These are phyloP conservation scores for Haliaeetus leucogaster DNA, from an alignment of 2,113 vertebrate genomes.

Conservation along the genomic window DNA sequence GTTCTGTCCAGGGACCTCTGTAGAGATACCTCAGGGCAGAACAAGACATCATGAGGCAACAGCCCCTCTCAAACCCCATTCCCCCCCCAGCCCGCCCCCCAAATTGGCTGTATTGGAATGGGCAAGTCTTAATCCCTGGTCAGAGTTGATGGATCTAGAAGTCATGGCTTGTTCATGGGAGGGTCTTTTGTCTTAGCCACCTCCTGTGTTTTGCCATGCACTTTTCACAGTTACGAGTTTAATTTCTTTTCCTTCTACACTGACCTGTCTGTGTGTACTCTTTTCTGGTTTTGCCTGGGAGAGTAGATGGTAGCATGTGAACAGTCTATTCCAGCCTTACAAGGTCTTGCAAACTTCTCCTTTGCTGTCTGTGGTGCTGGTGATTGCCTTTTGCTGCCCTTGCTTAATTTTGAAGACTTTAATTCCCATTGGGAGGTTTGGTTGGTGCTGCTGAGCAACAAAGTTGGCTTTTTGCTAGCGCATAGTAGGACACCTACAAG, in stretches of 20 bases:
- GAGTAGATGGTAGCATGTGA: not conserved
- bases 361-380: not conserved
- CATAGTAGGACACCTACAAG: not conserved
- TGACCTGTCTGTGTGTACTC: not conserved
- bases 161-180: not conserved
- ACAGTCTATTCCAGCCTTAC: not conserved
- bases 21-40: not conserved
- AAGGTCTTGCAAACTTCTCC: not conserved
- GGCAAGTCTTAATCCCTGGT: not conserved
- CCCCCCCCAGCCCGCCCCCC: fast-evolving
- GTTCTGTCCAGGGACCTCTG: not conserved
- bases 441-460: not conserved
- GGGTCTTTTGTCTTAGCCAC: not conserved
- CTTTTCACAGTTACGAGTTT: not conserved
- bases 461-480: fast-evolving
- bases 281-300: not conserved
- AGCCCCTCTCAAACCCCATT: not conserved
- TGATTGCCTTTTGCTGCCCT: not conserved
- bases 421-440: not conserved
- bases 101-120: not conserved
- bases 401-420: not conserved
- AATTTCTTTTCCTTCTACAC: not conserved
- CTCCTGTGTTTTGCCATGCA: not conserved
- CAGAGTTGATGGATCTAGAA: not conserved
- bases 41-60: not conserved